Evolutionary conservation across 2,888 invertebrate species (phyloP).

Genomic region (Scaptomyza cyrtandrae): DNA sequence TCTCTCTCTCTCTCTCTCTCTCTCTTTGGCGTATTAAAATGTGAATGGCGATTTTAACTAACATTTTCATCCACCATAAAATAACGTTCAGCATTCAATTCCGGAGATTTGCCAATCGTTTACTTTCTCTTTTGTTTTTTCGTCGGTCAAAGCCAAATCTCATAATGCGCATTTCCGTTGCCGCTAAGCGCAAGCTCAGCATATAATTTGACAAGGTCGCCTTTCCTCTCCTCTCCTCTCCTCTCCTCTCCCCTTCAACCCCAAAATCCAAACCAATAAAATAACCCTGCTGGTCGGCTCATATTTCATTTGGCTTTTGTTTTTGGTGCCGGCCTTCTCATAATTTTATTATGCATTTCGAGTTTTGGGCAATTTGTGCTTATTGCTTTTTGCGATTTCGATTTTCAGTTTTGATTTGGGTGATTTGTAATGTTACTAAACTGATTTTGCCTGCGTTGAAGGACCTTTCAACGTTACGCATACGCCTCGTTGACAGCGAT

Average conservation of each 20-base stretch:
- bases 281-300: not conserved
- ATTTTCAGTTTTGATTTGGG: constrained; percentile 48
- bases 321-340: constrained; percentile 13
- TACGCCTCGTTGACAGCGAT: constrained; percentile 53
- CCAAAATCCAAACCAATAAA: not conserved
- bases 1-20: too few species aligned
- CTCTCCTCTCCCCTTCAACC: not conserved
- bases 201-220: constrained; percentile 75
- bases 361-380: constrained; percentile 65
- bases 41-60: constrained; percentile 55
- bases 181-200: constrained; percentile 66
- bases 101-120: not conserved
- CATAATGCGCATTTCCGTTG: constrained; percentile 76
- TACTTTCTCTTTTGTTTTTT: too few species aligned
- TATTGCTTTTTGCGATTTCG: constrained; percentile 46
- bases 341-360: constrained; percentile 77
- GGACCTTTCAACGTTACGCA: constrained; percentile 52
- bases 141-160: constrained; percentile 57
- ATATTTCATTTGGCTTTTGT: constrained; percentile 14
- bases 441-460: constrained; percentile 31
- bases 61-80: constrained; percentile 34
- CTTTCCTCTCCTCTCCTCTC: not conserved
- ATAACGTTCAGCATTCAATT: constrained; percentile 11
- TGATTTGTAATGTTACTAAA: constrained; percentile 24
- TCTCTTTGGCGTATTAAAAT: constrained; percentile 47